These are phyloP conservation scores for Streblospio benedicti DNA, from an alignment of 1,140 invertebrate species.

Conservation along the genomic window DNA sequence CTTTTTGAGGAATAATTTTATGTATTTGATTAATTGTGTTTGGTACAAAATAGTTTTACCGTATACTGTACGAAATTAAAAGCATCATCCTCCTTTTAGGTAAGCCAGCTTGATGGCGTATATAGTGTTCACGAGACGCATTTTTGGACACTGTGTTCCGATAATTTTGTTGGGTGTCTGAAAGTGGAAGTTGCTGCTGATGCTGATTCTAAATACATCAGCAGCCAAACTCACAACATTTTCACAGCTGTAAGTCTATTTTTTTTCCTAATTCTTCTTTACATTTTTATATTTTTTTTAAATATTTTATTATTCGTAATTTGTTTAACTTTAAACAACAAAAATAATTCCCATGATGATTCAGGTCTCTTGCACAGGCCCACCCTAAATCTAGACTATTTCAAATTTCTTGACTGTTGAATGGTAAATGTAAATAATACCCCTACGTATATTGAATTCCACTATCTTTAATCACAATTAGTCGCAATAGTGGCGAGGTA, in stretches of 20 bases:
- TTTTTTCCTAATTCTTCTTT: background rate
- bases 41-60: background rate
- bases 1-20: too few species aligned
- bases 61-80: background rate
- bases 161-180: conserved; percentile 80
- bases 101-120: conserved; percentile 67
- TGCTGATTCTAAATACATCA: conserved; percentile 81
- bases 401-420: too few species aligned
- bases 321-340: too few species aligned
- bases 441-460: too few species aligned
- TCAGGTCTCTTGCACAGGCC: too few species aligned
- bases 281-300: background rate
- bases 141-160: conserved; percentile 93
- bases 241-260: conserved; percentile 56
- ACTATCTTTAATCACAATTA: too few species aligned
- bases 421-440: too few species aligned
- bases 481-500: too few species aligned
- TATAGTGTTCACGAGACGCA: conserved; percentile 70
- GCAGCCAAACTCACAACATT: conserved; percentile 85
- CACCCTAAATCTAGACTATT: too few species aligned
- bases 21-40: too few species aligned
- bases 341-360: too few species aligned
- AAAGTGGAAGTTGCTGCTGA: conserved; percentile 86
- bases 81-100: conserved; percentile 26
- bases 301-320: conserved; percentile 1